Conservation (phyloP, 2,113 vertebrate genomes). For the Propithecus coquereli region DNA sequence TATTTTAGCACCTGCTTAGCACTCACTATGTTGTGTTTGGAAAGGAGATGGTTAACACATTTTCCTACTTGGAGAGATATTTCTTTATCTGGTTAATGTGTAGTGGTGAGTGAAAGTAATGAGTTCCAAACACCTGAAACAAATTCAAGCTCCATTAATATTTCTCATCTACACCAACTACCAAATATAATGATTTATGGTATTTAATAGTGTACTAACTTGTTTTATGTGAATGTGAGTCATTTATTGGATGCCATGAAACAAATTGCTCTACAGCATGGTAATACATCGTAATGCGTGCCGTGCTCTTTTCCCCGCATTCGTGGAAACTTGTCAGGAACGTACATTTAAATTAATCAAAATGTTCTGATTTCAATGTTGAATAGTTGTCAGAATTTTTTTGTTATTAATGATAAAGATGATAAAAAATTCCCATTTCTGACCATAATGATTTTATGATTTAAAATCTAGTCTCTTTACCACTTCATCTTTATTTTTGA, state of each 20-base stretch:
- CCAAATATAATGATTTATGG: constrained; percentile 73
- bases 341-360: constrained; percentile 57
- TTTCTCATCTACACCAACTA: constrained; percentile 65
- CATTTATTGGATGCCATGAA: constrained; percentile 60
- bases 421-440: constrained; percentile 4
- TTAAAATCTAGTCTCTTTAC: constrained; percentile 2
- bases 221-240: constrained; percentile 68
- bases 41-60: constrained; percentile 46
- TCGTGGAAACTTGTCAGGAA: constrained; percentile 19
- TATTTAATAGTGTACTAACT: constrained; percentile 69
- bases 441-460: constrained; percentile 30
- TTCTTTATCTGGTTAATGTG: constrained; percentile 55
- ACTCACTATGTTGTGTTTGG: not conserved
- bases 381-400: constrained; percentile 15
- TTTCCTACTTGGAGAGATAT: constrained; percentile 42
- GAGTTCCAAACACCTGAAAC: constrained; percentile 71
- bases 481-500: constrained; percentile 14
- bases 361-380: constrained; percentile 39
- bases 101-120: constrained; percentile 38
- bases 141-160: constrained; percentile 75
- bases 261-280: constrained; percentile 58
- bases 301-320: not conserved
- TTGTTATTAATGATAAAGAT: constrained; percentile 29
- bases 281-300: constrained; percentile 47
- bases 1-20: not conserved